Base-by-base conservation (phyloP, 2,797 vertebrate species). In the Linurgus olivaceus region DNA sequence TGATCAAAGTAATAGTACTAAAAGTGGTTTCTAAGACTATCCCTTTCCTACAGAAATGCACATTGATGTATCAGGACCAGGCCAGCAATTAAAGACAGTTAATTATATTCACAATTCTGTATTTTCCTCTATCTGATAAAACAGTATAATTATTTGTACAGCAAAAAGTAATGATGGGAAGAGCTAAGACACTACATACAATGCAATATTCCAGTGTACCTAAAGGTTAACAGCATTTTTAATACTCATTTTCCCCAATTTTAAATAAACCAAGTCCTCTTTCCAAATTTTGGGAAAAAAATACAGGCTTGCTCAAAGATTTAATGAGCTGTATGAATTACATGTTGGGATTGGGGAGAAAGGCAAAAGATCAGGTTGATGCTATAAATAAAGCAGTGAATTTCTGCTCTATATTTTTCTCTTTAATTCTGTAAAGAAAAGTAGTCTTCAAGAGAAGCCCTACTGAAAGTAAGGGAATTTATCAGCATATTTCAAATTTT, bases 341-440 rank as follows among this genome's bases (percentile, higher is more conserved):
- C 5, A 80, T 2, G 0, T 3, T 62, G 28, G 20, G 15, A 65
- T 0, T 13, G 12, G 5, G 8, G 19, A 17, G 11, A 89, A 84
- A 75, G 24, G 17, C 25, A 83, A 82, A 67, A 79, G 16, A 50
- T 59, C 18, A 50, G 10, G 8, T 7, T 71, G 63, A 73, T 55
- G 14, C 13, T 62, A 28, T 3, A 78, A 11, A 40, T 14, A 40
- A 84, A 62, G 17, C 16, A 83, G 0, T 26, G 17, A 83, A 71
- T 77, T 94, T 86, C 65, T 70, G 24, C 9, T 58, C 31, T 24
- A 4, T 7, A 26, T 23, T 51, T 85, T 70, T 50, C 55, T 65
- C 20, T 88, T 74, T 50, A 86, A 42, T 75, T 75, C 28, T 54
- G 5, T 44, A 68, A 62, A 75, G 15, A 88, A 77, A 66, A 81